Conservation (phyloP, 2,797 vertebrate genomes). For the Mormyrus hasselquistii region DNA sequence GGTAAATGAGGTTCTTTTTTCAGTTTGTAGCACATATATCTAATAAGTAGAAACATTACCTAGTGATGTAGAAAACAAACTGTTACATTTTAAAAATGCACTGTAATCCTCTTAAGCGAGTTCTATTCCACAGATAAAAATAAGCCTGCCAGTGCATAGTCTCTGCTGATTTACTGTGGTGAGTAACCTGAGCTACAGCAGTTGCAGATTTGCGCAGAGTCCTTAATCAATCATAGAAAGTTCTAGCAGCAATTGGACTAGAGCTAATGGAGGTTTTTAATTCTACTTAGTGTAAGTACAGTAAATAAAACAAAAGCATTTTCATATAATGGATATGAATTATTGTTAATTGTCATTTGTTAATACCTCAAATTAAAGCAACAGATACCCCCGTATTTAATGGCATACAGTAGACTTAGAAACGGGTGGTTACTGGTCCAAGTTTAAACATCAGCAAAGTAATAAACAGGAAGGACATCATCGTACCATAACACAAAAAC, state of each 20-base stretch:
- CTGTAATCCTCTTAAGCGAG: background rate
- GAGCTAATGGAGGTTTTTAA: background rate
- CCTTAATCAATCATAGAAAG: background rate
- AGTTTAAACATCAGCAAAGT: background rate
- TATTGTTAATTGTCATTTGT: background rate
- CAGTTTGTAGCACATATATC: background rate
- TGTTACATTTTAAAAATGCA: background rate
- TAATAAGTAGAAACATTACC: background rate
- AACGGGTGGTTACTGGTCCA: background rate
- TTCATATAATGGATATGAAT: background rate
- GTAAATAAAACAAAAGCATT: background rate
- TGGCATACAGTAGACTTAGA: background rate
- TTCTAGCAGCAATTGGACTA: background rate
- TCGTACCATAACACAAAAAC: background rate
- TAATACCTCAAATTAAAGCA: background rate
- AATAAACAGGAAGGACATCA: background rate
- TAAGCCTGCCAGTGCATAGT: background rate
- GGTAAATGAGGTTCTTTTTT: background rate
- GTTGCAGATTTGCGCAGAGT: background rate
- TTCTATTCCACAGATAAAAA: background rate
- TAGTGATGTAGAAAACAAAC: background rate
- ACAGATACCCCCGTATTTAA: background rate
- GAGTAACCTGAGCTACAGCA: background rate
- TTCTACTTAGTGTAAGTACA: background rate
- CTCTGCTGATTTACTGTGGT: background rate